Conservation (phyloP, 1,140 invertebrate genomes). For the Latrodectus geometricus region DNA sequence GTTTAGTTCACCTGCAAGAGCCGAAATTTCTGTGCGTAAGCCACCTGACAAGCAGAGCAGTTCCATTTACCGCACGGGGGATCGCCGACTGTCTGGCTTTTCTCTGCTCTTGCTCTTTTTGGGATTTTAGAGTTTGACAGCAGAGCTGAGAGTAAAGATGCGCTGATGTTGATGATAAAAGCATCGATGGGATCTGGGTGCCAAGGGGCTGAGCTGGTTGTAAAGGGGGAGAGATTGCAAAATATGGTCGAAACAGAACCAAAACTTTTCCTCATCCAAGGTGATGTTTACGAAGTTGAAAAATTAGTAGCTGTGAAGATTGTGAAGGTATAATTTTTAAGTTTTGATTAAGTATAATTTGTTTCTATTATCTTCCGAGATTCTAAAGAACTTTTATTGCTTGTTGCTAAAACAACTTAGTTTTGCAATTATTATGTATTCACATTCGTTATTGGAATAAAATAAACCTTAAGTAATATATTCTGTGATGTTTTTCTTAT, state of each 20-base stretch:
- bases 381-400: no score
- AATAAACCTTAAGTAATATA: no score
- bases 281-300: slow-evolving; percentile 63
- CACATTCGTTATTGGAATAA: no score
- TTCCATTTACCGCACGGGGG: slow-evolving; percentile 33
- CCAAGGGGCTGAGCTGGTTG: slow-evolving; percentile 1
- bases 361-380: no score
- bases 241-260: slow-evolving; percentile 47
- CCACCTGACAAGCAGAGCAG: slow-evolving; percentile 41
- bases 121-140: not conserved
- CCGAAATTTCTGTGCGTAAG: slow-evolving; percentile 32
- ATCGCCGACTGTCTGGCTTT: not conserved
- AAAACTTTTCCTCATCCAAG: slow-evolving; percentile 51
- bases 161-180: slow-evolving; percentile 34
- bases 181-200: not conserved
- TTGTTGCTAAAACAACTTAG: no score
- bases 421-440: no score
- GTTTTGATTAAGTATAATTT: no score
- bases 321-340: slow-evolving; percentile 44
- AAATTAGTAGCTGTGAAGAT: slow-evolving; percentile 63
- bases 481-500: no score
- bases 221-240: not conserved
- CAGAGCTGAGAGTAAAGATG: slow-evolving; percentile 22
- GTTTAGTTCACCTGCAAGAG: slow-evolving; percentile 26
- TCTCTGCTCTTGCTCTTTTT: not conserved